A percentile compares a stretch with the other conserved stretches of the same genome.
Evolutionary conservation across 64 coral and sea anemone species (phyloP).

Genomic region (Pachyseris speciosa): DNA sequence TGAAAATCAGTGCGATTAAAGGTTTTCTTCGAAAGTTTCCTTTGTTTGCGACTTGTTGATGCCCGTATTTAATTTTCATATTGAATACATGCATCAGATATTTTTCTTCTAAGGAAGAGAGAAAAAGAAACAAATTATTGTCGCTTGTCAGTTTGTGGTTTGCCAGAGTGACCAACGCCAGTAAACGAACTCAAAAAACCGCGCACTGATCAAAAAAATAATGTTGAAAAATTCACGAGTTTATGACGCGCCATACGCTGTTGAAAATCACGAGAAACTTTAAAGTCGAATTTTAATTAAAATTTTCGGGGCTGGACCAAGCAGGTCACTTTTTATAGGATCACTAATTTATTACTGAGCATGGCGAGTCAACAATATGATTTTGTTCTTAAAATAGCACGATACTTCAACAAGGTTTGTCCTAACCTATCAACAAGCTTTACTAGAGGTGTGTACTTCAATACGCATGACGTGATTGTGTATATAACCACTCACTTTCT

Average conservation of each 20-base stretch:
- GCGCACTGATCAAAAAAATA: neutral
- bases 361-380: neutral
- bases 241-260: too few species aligned
- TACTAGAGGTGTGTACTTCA: neutral
- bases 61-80: neutral
- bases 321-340: neutral
- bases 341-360: neutral
- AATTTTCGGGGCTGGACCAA: neutral
- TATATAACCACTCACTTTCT: neutral
- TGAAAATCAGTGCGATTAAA: neutral
- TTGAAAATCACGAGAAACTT: neutral
- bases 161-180: neutral
- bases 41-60: neutral
- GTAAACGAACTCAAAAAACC: neutral
- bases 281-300: neutral
- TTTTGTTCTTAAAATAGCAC: constrained; percentile 4
- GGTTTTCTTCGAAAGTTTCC: neutral
- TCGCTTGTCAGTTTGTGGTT: neutral
- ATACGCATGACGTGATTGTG: neutral
- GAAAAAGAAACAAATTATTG: neutral
- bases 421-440: neutral
- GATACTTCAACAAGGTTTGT: neutral
- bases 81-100: neutral
- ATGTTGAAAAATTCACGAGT: too few species aligned
- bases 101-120: neutral